These are phyloP conservation scores for Idaea straminata DNA, from an alignment of 2,888 invertebrate species.

Conservation along the genomic window DNA sequence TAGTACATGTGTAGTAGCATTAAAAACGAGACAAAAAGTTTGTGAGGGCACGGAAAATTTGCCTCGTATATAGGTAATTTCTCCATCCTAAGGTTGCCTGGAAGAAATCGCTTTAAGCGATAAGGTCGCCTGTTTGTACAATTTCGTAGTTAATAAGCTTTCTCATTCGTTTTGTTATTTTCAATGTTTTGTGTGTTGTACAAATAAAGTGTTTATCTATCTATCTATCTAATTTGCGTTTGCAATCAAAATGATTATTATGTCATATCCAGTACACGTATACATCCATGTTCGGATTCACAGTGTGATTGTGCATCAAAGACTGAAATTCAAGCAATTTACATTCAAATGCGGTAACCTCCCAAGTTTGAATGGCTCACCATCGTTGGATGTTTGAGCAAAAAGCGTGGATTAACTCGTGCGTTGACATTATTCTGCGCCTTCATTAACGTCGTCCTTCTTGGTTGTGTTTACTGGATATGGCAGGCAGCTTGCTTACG, in stretches of 20 bases:
- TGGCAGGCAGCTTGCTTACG: neutral
- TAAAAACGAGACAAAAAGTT: too few species aligned
- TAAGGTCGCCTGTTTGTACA: too few species aligned
- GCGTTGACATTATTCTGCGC: conserved; percentile 60
- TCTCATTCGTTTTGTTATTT: too few species aligned
- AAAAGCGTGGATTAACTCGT: conserved; percentile 69
- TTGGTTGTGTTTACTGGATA: neutral
- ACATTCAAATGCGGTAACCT: conserved; percentile 71
- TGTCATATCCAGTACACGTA: conserved; percentile 35
- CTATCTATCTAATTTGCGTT: too few species aligned
- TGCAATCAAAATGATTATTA: neutral
- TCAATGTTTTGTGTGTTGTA: too few species aligned
- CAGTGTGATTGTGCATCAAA: conserved; percentile 58
- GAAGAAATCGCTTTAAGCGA: too few species aligned
- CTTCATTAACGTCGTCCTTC: conserved; percentile 46
- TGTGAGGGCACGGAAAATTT: too few species aligned
- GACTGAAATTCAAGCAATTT: conserved; percentile 40
- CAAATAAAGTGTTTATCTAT: too few species aligned
- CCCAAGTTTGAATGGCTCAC: conserved; percentile 68
- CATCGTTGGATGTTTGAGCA: conserved; percentile 67
- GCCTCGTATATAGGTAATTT: too few species aligned
- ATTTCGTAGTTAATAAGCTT: too few species aligned
- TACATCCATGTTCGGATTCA: conserved; percentile 44
- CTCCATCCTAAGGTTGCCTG: too few species aligned
- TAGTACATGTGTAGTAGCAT: too few species aligned